Conservation (phyloP, 2,113 vertebrate genomes). For the Morone saxatilis region DNA sequence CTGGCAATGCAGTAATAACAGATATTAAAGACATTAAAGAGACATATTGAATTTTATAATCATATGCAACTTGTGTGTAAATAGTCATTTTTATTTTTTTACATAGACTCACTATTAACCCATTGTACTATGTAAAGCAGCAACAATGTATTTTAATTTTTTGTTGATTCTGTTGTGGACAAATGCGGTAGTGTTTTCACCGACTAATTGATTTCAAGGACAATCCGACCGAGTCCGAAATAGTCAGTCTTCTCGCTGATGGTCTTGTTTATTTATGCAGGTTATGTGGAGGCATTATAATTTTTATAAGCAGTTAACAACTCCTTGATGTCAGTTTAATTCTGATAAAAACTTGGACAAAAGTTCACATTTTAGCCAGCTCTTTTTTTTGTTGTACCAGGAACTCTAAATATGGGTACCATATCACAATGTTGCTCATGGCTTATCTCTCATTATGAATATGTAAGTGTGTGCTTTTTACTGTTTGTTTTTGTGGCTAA, state of each 20-base stretch:
- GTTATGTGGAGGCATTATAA: no score
- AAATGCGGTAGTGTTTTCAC: no score
- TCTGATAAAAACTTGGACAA: conserved; percentile 16
- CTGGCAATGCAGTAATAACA: background rate
- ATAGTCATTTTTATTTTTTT: conserved; percentile 13
- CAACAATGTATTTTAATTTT: no score
- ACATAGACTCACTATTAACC: background rate
- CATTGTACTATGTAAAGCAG: no score
- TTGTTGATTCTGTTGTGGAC: no score
- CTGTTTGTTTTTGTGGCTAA: conserved; percentile 49
- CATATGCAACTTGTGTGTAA: background rate
- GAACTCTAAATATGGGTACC: conserved; percentile 20
- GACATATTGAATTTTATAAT: conserved; percentile 24
- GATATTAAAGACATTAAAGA: background rate
- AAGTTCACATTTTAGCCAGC: conserved; percentile 8
- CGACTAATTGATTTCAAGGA: no score
- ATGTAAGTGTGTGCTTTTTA: conserved; percentile 39
- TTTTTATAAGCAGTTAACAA: no score
- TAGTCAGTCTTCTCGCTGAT: no score
- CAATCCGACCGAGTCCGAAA: no score
- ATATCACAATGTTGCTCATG: conserved; percentile 35
- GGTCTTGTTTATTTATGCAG: no score
- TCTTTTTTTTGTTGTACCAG: conserved; percentile 12
- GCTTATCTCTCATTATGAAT: conserved; percentile 54
- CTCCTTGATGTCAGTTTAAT: background rate